A percentile compares a stretch with the other conserved stretches of the same genome.
phyloP scores from a whole-genome alignment of 2,888 invertebrate species.

The Pseudoips prasinana region DNA sequence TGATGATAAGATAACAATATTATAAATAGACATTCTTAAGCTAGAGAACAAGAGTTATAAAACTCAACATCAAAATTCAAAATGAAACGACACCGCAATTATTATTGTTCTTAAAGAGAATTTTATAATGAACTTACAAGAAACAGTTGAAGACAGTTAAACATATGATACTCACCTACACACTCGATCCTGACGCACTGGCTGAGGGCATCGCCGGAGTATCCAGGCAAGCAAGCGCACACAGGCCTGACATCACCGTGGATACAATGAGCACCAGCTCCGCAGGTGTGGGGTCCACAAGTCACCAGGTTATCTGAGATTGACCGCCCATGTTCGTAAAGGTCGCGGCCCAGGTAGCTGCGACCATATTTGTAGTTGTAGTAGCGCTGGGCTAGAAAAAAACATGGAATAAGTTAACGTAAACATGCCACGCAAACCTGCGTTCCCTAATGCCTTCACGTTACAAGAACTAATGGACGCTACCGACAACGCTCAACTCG shows the following conservation, averaged over 20 bases:
- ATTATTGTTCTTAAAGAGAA: no score
- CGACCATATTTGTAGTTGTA: constrained; percentile 53
- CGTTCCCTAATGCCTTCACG: no score
- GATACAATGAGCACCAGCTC: constrained; percentile 86
- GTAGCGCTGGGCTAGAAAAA: constrained; percentile 58
- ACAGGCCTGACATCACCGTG: constrained; percentile 87
- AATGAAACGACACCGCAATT: no score
- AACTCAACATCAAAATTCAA: no score
- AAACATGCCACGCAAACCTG: no score
- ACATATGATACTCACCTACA: constrained; percentile 71
- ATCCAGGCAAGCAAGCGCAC: constrained; percentile 89
- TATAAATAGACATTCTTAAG: no score
- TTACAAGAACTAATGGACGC: no score
- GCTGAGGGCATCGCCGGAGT: constrained; percentile 89
- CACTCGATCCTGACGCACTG: constrained; percentile 89
- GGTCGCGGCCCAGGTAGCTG: constrained; percentile 55
- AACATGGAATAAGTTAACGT: background rate
- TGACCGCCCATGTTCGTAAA: constrained; percentile 70
- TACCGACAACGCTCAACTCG: no score
- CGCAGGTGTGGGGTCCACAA: constrained; percentile 84
- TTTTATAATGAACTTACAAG: no score
- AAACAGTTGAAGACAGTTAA: no score
- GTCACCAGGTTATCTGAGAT: constrained; percentile 72
- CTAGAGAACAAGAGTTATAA: no score
- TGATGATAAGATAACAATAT: no score